Evolutionary conservation across 1,140 invertebrate genomes (phyloP).

Genomic region (Camponotus vicinus): DNA sequence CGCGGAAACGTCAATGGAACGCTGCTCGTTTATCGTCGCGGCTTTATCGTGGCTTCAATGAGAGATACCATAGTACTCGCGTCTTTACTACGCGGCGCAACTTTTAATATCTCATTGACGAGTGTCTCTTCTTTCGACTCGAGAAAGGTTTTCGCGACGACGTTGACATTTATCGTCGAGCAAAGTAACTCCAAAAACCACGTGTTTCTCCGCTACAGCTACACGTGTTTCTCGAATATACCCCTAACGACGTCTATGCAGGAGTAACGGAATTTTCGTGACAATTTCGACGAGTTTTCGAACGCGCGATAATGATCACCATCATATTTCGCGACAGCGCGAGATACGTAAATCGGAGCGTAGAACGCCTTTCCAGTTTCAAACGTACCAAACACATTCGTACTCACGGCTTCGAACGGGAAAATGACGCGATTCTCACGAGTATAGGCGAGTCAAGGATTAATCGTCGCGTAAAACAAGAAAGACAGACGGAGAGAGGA

Average conservation of each 20-base stretch:
- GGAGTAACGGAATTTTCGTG: not conserved
- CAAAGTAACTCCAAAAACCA: not conserved
- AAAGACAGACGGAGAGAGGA: not conserved
- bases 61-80: slow-evolving; percentile 53
- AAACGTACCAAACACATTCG: not conserved
- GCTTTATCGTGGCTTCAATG: slow-evolving; percentile 57
- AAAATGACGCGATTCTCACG: not conserved
- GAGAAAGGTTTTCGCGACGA: not conserved
- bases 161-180: not conserved
- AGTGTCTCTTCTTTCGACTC: not conserved
- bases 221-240: too few relatives aligned
- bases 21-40: slow-evolving; percentile 37
- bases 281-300: too few relatives aligned
- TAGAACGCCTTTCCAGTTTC: not conserved
- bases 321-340: not conserved
- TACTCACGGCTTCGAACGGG: not conserved
- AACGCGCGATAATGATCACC: not conserved
- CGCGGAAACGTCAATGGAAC: slow-evolving; percentile 36
- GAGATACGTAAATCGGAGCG: not conserved
- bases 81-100: slow-evolving; percentile 43
- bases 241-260: too few relatives aligned
- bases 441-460: not conserved
- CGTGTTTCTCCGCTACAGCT: not conserved
- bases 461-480: slow-evolving; percentile 4
- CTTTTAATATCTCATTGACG: slow-evolving; percentile 46